Evolutionary conservation across 2,888 invertebrate species (phyloP).

Genomic region (Apamea sordens): DNA sequence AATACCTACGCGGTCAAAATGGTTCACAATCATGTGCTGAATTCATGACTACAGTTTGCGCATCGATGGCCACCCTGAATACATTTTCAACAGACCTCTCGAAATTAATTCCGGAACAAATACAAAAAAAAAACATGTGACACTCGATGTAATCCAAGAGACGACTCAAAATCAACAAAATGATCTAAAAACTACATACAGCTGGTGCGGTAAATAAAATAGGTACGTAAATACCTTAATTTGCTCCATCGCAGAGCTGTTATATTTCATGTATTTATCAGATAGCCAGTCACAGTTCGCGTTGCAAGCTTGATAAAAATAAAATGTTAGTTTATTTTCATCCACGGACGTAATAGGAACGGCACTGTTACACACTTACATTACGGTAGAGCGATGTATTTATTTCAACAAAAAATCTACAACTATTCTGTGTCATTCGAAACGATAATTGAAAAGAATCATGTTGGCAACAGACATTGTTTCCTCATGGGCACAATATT

Average conservation of each 20-base stretch:
- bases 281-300: conserved; percentile 78
- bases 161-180: conserved; percentile 17
- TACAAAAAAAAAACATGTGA: conserved; percentile 18
- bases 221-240: conserved; percentile 75
- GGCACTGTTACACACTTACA: conserved; percentile 37
- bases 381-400: conserved; percentile 35
- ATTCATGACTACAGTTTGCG: no score
- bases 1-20: no score
- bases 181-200: conserved; percentile 43
- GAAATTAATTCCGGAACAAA: background rate
- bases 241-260: conserved; percentile 74
- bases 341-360: conserved; percentile 63
- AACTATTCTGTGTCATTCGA: conserved; percentile 32
- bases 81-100: background rate
- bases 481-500: conserved; percentile 11
- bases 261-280: conserved; percentile 81
- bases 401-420: conserved; percentile 53
- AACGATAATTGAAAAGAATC: conserved; percentile 58
- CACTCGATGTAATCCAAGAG: conserved; percentile 1
- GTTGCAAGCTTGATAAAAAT: conserved; percentile 77
- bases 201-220: conserved; percentile 33
- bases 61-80: background rate
- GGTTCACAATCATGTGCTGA: no score
- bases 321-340: conserved; percentile 76
- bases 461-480: conserved; percentile 48